These are phyloP conservation scores for Cephus pygmeus DNA, from an alignment of 2,888 invertebrate genomes.

Conservation along the genomic window DNA sequence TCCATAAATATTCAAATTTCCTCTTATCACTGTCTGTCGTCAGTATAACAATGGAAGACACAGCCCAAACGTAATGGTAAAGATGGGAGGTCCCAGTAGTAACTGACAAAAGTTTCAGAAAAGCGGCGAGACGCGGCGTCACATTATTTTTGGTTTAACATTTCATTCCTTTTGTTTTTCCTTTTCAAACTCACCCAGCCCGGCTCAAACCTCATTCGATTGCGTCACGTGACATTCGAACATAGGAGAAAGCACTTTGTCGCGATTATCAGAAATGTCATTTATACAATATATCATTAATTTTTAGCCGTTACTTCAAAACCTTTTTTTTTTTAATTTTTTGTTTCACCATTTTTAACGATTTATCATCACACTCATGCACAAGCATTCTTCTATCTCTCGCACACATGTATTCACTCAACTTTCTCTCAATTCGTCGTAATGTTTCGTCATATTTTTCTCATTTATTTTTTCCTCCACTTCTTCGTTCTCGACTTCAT, in stretches of 20 bases:
- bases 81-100: not conserved
- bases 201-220: slow-evolving; percentile 8
- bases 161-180: slow-evolving; percentile 6
- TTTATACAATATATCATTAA: slow-evolving; percentile 36
- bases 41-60: not conserved
- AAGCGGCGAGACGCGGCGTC: not conserved
- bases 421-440: not conserved
- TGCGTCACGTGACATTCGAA: slow-evolving; percentile 15
- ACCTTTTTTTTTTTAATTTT: slow-evolving; percentile 25
- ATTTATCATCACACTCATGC: not conserved
- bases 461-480: not conserved
- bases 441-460: not conserved
- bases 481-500: not conserved
- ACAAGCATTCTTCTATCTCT: not conserved
- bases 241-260: slow-evolving; percentile 25
- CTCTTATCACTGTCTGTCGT: not conserved
- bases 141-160: slow-evolving; percentile 9
- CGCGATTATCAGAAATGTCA: slow-evolving; percentile 32
- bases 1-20: not conserved
- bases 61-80: not conserved
- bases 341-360: slow-evolving; percentile 21
- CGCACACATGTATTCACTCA: not conserved
- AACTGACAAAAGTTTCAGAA: not conserved
- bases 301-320: slow-evolving; percentile 25
- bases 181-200: not conserved